These are phyloP conservation scores for Alosa alosa DNA, from an alignment of 2,113 vertebrate species.

Conservation along the genomic window DNA sequence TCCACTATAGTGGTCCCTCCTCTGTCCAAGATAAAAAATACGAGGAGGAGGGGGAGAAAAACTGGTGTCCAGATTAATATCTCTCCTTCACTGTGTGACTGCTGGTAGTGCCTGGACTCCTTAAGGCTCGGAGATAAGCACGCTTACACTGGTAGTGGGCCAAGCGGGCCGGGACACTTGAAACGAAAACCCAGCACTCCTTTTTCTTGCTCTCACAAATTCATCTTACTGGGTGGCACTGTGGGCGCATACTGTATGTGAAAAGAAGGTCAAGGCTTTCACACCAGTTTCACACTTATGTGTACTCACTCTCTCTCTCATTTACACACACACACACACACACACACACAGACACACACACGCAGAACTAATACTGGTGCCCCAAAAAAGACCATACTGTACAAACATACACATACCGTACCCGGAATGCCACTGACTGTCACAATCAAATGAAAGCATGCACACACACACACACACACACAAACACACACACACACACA, in stretches of 20 bases:
- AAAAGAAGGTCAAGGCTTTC: neutral
- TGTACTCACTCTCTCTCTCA: neutral
- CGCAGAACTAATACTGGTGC: neutral
- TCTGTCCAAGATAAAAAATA: neutral
- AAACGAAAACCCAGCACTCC: neutral
- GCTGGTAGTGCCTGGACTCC: constrained; percentile 30
- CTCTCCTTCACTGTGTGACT: neutral
- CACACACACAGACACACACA: neutral
- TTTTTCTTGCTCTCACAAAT: neutral
- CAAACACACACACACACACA: neutral
- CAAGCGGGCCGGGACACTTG: constrained; percentile 36
- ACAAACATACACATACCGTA: too few relatives aligned
- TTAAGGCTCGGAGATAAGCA: constrained; percentile 48
- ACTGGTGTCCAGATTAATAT: neutral
- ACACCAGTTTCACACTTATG: neutral
- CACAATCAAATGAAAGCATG: too few relatives aligned
- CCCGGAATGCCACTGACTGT: too few relatives aligned
- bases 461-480: neutral
- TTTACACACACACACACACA: neutral
- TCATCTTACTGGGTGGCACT: neutral
- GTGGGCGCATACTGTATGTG: neutral
- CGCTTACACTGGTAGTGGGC: constrained; percentile 47
- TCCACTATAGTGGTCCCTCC: constrained; percentile 18
- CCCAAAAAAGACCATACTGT: too few relatives aligned
- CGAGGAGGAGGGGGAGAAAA: neutral